Evolutionary conservation across 2,113 vertebrate genomes (phyloP), one percentile per base, ranked within the genome.

Genomic region (Pholis gunnellus): DNA sequence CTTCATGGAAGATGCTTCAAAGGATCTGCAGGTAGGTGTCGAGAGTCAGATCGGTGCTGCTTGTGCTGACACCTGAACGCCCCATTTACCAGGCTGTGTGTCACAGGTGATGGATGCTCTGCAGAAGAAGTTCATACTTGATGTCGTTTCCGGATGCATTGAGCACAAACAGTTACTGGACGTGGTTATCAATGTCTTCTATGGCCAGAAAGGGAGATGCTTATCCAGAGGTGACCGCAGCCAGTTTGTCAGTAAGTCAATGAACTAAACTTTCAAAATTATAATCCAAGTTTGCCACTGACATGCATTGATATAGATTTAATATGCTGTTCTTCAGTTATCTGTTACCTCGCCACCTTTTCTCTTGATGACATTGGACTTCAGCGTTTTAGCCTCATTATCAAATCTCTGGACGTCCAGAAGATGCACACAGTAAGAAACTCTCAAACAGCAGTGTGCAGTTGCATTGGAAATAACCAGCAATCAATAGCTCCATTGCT

Each of bases 281-380:
- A 8, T 13, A 5, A 3, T 17, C 2, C 5, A 50, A 48, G 15
- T 29, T 13, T 7, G 22, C 4, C 20, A 66, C 36, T 54, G 8
- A 48, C 18, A 6, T 25, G 25, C 22, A n/a, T 56, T 56, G 54
- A 56, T 56, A 27, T 27, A 14, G 15, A 38, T 52, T 27, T n/a
- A 7, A 11, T 78, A 0, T 83, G 64, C 48, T 91, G 44, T 90
- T 94, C 75, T n/a, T 46, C 76, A 99, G 97, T 97, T 87, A 92
- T 97, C 87, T 96, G 96, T 90, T 99, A 97, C 80, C 92, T 99
- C 86, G 92, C 95, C 71, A 93, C 88, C 0, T 99, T 98, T 95
- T 91, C 88, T 73, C 92, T 99, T 13, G 96, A 97, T 68, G 95
- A 97, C 44, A 93, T 97, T 0, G 97, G 97, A 86, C 72, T 98